phyloP scores from a whole-genome alignment of 2,888 invertebrate species.

The Aphidoletes aphidimyza region DNA sequence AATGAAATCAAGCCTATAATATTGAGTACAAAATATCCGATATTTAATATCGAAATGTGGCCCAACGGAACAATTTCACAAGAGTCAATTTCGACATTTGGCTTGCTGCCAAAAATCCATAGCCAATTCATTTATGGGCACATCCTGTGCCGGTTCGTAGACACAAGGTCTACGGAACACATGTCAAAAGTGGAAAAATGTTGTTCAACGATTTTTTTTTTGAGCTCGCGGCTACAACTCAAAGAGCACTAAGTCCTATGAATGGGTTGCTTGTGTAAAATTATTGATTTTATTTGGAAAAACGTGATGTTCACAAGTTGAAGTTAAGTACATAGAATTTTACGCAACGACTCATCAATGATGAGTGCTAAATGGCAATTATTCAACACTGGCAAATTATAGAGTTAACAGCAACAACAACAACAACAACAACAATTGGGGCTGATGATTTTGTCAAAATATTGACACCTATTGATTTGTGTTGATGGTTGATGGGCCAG shows the following conservation, averaged over 20 bases:
- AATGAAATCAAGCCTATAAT: neutral
- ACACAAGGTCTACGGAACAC: no score
- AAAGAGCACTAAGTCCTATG: neutral
- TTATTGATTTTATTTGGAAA: slow-evolving; percentile 14
- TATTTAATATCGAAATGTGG: no score
- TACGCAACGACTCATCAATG: no score
- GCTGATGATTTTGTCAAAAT: slow-evolving; percentile 31
- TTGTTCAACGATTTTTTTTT: neutral
- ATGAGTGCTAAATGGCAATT: neutral
- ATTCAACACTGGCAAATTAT: neutral
- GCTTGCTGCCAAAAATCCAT: no score
- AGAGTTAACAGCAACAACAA: neutral
- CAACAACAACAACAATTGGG: no score
- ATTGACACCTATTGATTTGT: slow-evolving; percentile 31
- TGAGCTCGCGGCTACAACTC: neutral
- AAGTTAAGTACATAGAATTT: no score
- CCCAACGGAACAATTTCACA: no score
- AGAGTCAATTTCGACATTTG: no score
- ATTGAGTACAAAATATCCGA: no score
- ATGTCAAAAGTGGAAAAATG: no score
- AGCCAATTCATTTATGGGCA: no score
- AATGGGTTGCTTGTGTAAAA: neutral
- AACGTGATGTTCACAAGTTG: slow-evolving; percentile 11
- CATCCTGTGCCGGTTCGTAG: no score
- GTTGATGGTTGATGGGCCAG: neutral